These are phyloP conservation scores for Pseudomyrmex concolor DNA, from an alignment of 1,140 invertebrate species.

Conservation along the genomic window DNA sequence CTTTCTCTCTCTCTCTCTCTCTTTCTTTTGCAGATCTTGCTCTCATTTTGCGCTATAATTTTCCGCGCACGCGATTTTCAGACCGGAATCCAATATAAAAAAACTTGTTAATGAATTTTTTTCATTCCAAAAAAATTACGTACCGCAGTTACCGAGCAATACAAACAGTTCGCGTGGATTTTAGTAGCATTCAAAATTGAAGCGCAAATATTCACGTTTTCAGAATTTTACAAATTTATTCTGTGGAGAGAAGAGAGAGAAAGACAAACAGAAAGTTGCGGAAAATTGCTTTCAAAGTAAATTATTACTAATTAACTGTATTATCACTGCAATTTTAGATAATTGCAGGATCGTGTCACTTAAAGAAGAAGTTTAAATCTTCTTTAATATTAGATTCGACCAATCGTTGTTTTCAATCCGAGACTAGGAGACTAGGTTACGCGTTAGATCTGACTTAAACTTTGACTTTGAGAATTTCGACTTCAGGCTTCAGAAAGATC, in stretches of 20 bases:
- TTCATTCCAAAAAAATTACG: background rate
- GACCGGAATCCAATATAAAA: conserved; percentile 1
- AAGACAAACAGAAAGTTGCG: too few species aligned
- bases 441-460: conserved; percentile 25
- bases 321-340: too few species aligned
- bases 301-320: background rate
- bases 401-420: conserved; percentile 25
- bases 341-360: background rate
- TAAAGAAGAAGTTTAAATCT: conserved; percentile 9
- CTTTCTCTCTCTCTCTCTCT: too few species aligned
- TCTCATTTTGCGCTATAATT: background rate
- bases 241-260: background rate
- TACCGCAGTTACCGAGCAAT: background rate
- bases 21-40: too few species aligned
- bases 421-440: background rate
- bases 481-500: background rate
- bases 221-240: background rate
- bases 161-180: background rate
- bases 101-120: background rate
- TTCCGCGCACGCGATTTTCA: background rate
- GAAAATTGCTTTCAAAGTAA: conserved; percentile 19
- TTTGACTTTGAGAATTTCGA: conserved; percentile 35
- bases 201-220: background rate
- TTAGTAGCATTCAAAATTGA: background rate
- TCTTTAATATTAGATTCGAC: conserved; percentile 36